A percentile compares a stretch with the other conserved stretches of the same genome.
Evolutionary conservation across 2,888 invertebrate species (phyloP).

Genomic region (Syrphus vitripennis): DNA sequence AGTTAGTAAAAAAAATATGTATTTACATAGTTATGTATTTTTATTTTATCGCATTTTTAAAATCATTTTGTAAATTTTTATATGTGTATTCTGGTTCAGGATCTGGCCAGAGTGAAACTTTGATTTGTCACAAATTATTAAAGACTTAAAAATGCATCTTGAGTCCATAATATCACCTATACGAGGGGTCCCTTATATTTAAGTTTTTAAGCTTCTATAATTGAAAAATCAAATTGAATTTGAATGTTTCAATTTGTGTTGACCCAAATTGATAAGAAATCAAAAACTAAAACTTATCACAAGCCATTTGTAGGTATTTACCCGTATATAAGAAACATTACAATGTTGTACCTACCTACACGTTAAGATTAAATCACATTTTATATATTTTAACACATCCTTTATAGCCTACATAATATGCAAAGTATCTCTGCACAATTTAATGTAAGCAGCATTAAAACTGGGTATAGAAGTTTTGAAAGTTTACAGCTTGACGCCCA

Average conservation of each 20-base stretch:
- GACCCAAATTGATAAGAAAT: neutral
- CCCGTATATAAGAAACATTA: neutral
- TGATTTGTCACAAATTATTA: no score
- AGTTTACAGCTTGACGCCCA: slow-evolving; percentile 66
- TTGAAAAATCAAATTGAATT: neutral
- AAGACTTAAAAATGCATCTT: no score
- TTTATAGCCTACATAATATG: neutral
- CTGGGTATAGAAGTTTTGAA: slow-evolving; percentile 32
- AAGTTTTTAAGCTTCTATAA: neutral
- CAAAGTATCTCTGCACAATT: neutral
- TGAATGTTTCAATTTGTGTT: neutral
- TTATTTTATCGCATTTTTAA: no score
- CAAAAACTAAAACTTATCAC: neutral
- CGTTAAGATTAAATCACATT: neutral
- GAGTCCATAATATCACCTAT: no score
- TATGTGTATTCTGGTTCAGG: no score
- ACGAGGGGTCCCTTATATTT: no score
- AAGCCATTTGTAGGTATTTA: neutral
- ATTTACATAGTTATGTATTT: no score
- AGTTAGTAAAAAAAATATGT: no score
- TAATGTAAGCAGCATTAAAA: slow-evolving; percentile 24
- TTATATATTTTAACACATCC: neutral
- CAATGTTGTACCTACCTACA: neutral
- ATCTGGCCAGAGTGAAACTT: no score
- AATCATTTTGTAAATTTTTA: no score